A percentile compares a stretch with the other conserved stretches of the same genome.
Conservation (phyloP, 2,113 vertebrate species). For the Hylia prasina region DNA sequence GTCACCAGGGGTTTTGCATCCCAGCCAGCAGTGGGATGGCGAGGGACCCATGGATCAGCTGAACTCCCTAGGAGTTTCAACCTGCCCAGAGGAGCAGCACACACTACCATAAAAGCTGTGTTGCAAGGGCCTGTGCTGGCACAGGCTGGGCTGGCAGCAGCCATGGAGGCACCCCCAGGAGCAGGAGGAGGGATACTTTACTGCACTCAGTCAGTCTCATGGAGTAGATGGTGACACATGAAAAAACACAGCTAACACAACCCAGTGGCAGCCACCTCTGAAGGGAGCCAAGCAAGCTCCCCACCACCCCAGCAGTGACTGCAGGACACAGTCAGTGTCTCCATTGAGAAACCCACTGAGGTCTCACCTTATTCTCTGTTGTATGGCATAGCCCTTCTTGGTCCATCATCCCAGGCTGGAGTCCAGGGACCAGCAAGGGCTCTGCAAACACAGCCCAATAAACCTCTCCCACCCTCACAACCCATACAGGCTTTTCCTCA, state of each 20-base stretch:
- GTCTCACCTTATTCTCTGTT: background rate
- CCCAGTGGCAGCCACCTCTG: background rate
- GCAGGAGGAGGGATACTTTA: background rate
- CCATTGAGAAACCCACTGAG: rapidly evolving
- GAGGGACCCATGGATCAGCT: background rate
- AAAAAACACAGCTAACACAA: background rate
- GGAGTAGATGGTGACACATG: background rate
- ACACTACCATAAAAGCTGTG: background rate
- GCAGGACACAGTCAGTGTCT: background rate
- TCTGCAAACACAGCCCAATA: background rate
- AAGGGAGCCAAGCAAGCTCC: background rate
- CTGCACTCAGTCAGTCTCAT: background rate
- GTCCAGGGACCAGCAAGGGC: background rate
- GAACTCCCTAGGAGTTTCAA: background rate
- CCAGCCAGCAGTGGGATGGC: background rate
- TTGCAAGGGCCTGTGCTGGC: background rate
- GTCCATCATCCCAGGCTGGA: background rate
- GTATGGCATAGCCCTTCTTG: background rate
- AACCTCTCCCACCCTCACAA: background rate
- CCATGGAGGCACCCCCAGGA: background rate
- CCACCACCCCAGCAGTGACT: no score
- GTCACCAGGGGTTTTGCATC: background rate
- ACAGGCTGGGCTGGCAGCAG: background rate
- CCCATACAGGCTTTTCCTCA: background rate
- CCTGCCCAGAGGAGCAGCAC: rapidly evolving